Conservation (phyloP, 2,113 vertebrate genomes). For the Nannospalax galili region DNA sequence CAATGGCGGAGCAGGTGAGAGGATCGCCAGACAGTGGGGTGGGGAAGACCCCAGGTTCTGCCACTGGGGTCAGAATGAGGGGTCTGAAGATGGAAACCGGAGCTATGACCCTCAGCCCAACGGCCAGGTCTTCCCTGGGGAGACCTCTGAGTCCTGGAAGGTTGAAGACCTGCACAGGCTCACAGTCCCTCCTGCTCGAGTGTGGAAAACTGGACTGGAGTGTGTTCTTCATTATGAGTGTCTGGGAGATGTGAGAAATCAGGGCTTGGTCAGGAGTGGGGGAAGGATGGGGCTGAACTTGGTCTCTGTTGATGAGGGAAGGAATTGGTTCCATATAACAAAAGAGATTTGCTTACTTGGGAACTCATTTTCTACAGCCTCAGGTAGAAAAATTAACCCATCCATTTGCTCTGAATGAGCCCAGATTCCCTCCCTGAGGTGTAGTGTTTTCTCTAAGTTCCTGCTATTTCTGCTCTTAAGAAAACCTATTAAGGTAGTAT, state of each 20-base stretch:
- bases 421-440: background rate
- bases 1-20: background rate
- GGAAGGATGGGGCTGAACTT: background rate
- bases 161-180: fast-evolving
- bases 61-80: background rate
- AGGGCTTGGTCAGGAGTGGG: slow-evolving; percentile 5
- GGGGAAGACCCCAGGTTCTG: background rate
- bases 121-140: background rate
- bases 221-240: fast-evolving
- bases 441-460: background rate
- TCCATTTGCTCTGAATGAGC: slow-evolving; percentile 35
- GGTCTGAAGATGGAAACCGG: background rate
- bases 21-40: no score
- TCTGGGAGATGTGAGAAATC: background rate
- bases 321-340: background rate
- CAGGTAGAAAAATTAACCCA: slow-evolving; percentile 41
- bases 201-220: no score
- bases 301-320: background rate
- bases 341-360: background rate
- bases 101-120: background rate
- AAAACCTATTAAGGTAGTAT: slow-evolving; percentile 16
- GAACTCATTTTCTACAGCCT: slow-evolving; percentile 48
- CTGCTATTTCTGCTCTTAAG: slow-evolving; percentile 22
- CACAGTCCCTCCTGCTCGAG: fast-evolving
- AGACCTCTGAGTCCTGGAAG: background rate